Evolutionary conservation across 2,888 invertebrate species (phyloP).

Genomic region (Calliopum simillimum): DNA sequence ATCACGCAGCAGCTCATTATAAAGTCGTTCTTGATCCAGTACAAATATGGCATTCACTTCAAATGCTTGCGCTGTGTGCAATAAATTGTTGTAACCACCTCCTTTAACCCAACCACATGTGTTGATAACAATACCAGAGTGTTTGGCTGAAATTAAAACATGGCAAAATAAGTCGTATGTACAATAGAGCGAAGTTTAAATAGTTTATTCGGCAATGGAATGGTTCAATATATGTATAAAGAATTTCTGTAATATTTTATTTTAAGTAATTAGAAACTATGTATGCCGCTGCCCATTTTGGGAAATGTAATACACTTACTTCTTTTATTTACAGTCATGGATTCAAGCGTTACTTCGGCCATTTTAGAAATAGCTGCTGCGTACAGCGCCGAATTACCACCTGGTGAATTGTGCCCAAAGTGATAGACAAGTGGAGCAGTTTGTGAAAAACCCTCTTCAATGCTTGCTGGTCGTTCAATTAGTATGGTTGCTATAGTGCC

Average conservation of each 20-base stretch:
- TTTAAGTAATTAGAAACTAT: no score
- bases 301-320: slow-evolving; percentile 72
- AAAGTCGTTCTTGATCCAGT: slow-evolving; percentile 94
- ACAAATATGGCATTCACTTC: slow-evolving; percentile 97
- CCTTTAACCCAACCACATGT: slow-evolving; percentile 98
- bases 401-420: slow-evolving; percentile 87
- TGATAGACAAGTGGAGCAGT: slow-evolving; percentile 94
- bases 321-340: slow-evolving; percentile 88
- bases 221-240: no score
- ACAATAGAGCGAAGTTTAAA: no score
- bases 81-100: slow-evolving; percentile 86
- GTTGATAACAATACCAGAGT: slow-evolving; percentile 94
- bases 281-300: no score
- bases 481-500: slow-evolving; percentile 91
- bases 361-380: slow-evolving; percentile 85
- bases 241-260: no score
- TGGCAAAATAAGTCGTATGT: no score
- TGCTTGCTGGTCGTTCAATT: slow-evolving; percentile 91
- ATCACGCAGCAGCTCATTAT: slow-evolving; percentile 92
- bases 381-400: slow-evolving; percentile 84
- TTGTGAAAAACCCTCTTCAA: slow-evolving; percentile 95
- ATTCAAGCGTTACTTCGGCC: slow-evolving; percentile 86
- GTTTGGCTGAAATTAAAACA: slow-evolving; percentile 71
- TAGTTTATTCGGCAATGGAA: no score
- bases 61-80: slow-evolving; percentile 91